Percentiles rank a stretch among this genome's conserved stretches.
Conservation (phyloP, 2,888 invertebrate genomes). For the Athalia cordata region DNA sequence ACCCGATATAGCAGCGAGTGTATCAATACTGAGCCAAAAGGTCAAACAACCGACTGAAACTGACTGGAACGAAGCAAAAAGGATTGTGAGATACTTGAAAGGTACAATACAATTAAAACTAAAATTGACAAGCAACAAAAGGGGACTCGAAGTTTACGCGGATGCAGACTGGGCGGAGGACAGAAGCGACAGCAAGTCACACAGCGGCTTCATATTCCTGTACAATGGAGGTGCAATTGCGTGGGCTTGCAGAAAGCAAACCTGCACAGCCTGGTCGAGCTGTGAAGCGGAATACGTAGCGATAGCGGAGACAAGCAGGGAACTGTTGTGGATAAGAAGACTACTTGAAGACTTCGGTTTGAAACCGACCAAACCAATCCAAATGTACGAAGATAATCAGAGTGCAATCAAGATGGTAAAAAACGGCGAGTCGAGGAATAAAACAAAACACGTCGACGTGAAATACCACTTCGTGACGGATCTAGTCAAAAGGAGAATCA, state of each 20-base stretch:
- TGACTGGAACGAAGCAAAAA: constrained; percentile 51
- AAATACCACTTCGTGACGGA: constrained; percentile 44
- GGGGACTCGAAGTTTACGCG: constrained; percentile 28
- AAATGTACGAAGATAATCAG: constrained; percentile 48
- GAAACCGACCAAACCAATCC: constrained; percentile 31
- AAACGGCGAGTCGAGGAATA: constrained; percentile 32
- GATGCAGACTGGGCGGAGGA: constrained; percentile 44
- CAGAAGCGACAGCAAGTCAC: neutral
- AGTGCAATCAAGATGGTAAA: constrained; percentile 44
- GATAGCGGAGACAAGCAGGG: constrained; percentile 47
- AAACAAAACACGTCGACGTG: constrained; percentile 47
- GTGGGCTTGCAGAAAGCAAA: constrained; percentile 50
- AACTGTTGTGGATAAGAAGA: constrained; percentile 42
- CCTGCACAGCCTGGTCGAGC: constrained; percentile 43
- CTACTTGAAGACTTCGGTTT: constrained; percentile 30
- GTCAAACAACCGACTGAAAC: constrained; percentile 43
- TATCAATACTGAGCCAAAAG: constrained; percentile 51
- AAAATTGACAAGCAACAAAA: constrained; percentile 19
- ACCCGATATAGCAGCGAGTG: constrained; percentile 51
- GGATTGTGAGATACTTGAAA: constrained; percentile 51
- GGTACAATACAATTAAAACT: constrained; percentile 49
- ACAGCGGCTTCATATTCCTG: constrained; percentile 1
- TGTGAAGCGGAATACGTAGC: constrained; percentile 49
- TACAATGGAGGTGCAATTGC: constrained; percentile 5
- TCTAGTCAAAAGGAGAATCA: constrained; percentile 19